Conservation (phyloP, 2,888 invertebrate genomes). For the Prosapia bicincta region DNA sequence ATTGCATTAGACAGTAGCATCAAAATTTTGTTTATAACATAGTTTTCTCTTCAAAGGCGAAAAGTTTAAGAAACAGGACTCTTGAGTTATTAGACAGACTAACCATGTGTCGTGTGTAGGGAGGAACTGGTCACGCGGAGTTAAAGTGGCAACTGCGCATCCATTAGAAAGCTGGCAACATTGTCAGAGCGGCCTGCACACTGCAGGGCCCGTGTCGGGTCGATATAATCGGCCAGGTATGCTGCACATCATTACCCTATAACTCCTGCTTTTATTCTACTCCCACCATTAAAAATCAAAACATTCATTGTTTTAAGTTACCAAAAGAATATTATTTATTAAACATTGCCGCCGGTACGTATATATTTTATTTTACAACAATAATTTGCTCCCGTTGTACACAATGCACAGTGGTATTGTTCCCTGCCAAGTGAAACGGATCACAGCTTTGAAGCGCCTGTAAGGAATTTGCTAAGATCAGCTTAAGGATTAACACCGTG, state of each 20-base stretch:
- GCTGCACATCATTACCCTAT: background rate
- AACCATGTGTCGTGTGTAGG: background rate
- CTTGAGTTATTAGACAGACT: background rate
- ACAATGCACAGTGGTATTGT: no score
- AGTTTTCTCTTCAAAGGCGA: background rate
- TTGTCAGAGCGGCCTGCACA: background rate
- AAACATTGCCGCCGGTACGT: background rate
- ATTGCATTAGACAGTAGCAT: no score
- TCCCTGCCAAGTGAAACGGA: no score
- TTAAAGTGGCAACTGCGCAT: background rate
- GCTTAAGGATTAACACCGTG: no score
- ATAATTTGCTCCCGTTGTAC: no score
- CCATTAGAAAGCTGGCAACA: background rate
- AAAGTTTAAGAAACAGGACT: background rate
- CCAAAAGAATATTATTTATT: background rate
- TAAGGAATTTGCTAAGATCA: no score
- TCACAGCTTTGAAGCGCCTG: no score
- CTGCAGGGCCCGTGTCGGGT: background rate
- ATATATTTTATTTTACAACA: no score
- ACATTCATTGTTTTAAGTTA: background rate
- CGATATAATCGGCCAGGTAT: slow-evolving; percentile 2
- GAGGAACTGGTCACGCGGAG: slow-evolving; percentile 2
- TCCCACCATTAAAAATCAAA: background rate
- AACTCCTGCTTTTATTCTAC: background rate
- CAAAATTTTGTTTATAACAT: no score